Conservation (phyloP, 2,888 invertebrate genomes). For the Caenorhabditis becei region DNA sequence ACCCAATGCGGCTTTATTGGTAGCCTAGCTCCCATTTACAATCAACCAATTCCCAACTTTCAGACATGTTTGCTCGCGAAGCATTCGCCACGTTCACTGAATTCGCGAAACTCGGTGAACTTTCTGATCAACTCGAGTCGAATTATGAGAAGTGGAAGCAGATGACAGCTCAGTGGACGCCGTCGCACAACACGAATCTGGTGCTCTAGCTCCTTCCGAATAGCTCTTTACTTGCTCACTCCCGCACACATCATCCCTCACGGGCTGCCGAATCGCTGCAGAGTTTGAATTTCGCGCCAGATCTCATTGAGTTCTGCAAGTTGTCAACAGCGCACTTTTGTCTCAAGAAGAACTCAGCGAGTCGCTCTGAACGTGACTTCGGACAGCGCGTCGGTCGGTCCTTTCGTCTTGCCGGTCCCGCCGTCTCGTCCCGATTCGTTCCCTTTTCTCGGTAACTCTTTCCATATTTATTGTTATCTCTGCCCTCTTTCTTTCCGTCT, state of each 20-base stretch:
- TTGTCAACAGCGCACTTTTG: too few species aligned
- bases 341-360: too few species aligned
- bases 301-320: too few species aligned
- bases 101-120: conserved; percentile 78
- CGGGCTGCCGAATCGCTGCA: too few species aligned
- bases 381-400: too few species aligned
- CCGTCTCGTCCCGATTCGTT: background rate
- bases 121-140: conserved; percentile 75
- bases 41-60: background rate
- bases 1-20: conserved; percentile 89
- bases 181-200: conserved; percentile 71
- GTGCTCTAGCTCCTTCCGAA: conserved; percentile 13
- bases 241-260: background rate
- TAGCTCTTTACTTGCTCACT: background rate
- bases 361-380: too few species aligned
- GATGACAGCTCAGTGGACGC: conserved; percentile 76
- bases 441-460: background rate
- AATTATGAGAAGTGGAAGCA: conserved; percentile 80
- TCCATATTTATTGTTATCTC: background rate
- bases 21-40: too few species aligned
- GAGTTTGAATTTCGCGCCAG: too few species aligned
- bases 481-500: background rate
- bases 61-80: conserved; percentile 95
- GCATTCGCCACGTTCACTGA: conserved; percentile 98
- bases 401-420: conserved; percentile 43